Evolutionary conservation across 2,888 invertebrate genomes (phyloP).

Genomic region (Cryptops parisi): DNA sequence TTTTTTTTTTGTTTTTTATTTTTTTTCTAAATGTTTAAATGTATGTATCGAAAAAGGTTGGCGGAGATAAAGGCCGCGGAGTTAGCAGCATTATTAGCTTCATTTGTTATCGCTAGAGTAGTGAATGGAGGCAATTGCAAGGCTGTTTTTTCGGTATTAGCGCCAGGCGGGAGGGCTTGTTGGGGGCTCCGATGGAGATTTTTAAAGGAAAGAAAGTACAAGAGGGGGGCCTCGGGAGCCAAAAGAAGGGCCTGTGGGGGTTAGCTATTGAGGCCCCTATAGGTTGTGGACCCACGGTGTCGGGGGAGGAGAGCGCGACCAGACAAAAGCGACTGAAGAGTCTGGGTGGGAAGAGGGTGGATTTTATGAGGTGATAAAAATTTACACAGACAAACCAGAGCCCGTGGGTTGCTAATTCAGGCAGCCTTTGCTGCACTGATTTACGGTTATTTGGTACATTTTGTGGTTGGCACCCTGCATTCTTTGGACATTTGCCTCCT

Average conservation of each 20-base stretch:
- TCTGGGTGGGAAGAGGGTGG: neutral
- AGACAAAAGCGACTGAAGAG: neutral
- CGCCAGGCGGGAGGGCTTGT: neutral
- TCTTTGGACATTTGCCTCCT: neutral
- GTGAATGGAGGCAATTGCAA: neutral
- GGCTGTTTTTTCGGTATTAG: neutral
- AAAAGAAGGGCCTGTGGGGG: neutral
- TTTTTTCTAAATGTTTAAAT: too few species aligned
- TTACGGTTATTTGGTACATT: neutral
- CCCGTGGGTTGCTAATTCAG: slow-evolving; percentile 5
- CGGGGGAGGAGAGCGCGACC: too few species aligned
- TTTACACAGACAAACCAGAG: slow-evolving; percentile 6
- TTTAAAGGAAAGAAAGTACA: neutral
- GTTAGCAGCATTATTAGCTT: neutral
- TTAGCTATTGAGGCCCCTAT: too few species aligned
- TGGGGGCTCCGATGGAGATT: neutral
- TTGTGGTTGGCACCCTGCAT: slow-evolving; percentile 1
- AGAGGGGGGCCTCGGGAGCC: neutral
- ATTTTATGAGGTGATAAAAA: slow-evolving; percentile 6
- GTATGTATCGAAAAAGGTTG: too few species aligned
- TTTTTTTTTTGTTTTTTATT: neutral
- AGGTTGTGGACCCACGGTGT: too few species aligned
- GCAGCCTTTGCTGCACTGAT: slow-evolving; percentile 1
- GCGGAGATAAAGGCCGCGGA: too few species aligned
- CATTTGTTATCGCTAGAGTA: neutral